phyloP scores from a whole-genome alignment of 2,113 vertebrate species.

The Anser brachyrhynchus region DNA sequence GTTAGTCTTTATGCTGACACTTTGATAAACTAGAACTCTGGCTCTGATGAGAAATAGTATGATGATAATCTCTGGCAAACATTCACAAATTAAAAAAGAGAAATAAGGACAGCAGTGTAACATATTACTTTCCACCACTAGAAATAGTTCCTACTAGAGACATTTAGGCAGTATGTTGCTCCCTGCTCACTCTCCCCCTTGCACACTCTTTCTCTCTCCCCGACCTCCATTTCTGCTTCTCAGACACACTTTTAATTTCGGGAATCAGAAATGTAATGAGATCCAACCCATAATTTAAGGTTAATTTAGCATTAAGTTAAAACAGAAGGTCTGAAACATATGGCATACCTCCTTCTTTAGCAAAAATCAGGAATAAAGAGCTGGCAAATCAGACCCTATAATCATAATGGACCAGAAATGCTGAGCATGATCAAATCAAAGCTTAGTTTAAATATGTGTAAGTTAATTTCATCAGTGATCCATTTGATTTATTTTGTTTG shows the following conservation, averaged over 20 bases:
- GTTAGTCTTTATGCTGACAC: constrained; percentile 64
- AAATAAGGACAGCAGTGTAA: neutral
- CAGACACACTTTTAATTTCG: neutral
- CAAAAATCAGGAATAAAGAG: constrained; percentile 8
- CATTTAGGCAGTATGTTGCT: fast-evolving
- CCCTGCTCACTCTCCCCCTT: neutral
- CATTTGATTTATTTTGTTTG: neutral
- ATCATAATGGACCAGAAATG: constrained; percentile 18
- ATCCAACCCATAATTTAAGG: neutral
- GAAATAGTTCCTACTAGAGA: neutral
- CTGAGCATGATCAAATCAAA: constrained; percentile 36
- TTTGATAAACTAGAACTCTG: constrained; percentile 68
- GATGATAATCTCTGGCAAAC: constrained; percentile 69
- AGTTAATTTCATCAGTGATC: constrained; percentile 4
- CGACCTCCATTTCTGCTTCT: neutral
- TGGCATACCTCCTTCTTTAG: neutral
- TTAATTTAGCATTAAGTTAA: neutral
- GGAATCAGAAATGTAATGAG: neutral
- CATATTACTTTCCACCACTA: neutral
- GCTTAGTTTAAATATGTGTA: neutral
- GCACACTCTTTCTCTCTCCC: neutral
- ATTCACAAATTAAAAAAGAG: constrained; percentile 14
- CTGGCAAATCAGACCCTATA: neutral
- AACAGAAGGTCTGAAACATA: neutral
- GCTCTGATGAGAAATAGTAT: constrained; percentile 47